Base-by-base conservation (phyloP, 2,113 vertebrate species). In the Strix uralensis region DNA sequence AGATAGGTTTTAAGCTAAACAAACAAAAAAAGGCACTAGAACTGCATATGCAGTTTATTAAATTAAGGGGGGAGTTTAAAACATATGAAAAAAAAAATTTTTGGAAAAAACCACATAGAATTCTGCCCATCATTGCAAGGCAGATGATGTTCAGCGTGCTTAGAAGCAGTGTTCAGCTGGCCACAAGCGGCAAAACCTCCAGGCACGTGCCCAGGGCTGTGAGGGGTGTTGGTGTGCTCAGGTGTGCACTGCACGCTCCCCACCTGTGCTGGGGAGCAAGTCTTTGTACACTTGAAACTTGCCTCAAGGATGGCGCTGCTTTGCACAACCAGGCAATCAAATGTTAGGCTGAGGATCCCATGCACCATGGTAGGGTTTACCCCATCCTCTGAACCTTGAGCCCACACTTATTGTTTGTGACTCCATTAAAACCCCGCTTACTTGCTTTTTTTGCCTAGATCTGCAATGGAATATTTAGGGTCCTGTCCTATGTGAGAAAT, bases 91-190 rank as follows among this genome's bases (percentile, higher is more conserved):
- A 69, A 75, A 75, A 27, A 34, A 5, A 11, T 6, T 46, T 55
- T 3, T 2, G 10, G 2, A 4, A 10, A 16, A n/a, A 40, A 11
- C 5, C 5, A 11, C 8, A 6, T 5, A 20, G 27, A 29, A 62
- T 40, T 81, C 15, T 88, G 25, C 20, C 18, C 2, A 4, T 18
- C 5, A 2, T 15, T 58, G 51, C 42, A 36, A 55, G 61, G 38
- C 36, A 58, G 51, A 6, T 11, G 38, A 38, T 19, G 14, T 13
- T 58, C 32, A 55, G 44, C 7, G 8, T 8, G 17, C 27, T 46
- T 36, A 52, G 66, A 71, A 58, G 55, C 9, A 16, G 15, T 1
- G 29, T 12, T 32, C 55, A 44, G 55, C 38, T 44, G 34, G 7
- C 23, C 17, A 7, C 32, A 57, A 65, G 47, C 32, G 69, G 44